Base-by-base conservation (phyloP, 2,113 vertebrate genomes). In the Miniopterus natalensis region DNA sequence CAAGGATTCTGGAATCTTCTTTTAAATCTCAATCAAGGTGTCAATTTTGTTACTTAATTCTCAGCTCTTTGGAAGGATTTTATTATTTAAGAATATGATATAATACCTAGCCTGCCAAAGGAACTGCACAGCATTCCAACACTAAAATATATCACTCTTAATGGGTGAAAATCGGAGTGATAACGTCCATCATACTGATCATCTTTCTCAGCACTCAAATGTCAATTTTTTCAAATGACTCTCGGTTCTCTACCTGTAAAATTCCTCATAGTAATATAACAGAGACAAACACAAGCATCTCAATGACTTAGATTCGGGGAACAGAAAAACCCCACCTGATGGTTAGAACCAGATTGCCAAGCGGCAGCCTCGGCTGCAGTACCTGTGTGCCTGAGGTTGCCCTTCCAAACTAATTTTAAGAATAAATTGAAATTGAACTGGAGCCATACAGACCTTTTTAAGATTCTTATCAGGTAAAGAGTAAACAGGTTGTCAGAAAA, bases 401-500 rank as follows among this genome's bases (percentile, higher is more conserved):
- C 75, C 77, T 68, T 91, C 0, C 0, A 95, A 97, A 97, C 57
- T 61, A 84, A 92, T 89, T 89, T 90, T 53, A 87, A 85, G 61
- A 96, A 90, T 77, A 75, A 92, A 84, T 73, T 89, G 75, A 88
- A 94, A 95, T 86, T 90, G 81, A 92, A 92, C 40, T 71, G 29
- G 53, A 93, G 81, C 81, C 86, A 93, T 47, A 83, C 86, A 94
- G 66, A 78, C 68, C 71, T 96, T 83, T 86, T 5, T 57, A 93
- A 89, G 92, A 93, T 84, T 95, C 66, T 15, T 74, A 71, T 66
- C 87, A 73, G 23, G 36, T 90, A 85, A 94, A 81, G 1, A 81
- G 63, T 88, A 95, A 90, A 96, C 81, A 88, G 31, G 66, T 83
- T 94, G 85, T 86, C 84, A 92, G 84, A 88, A 88, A 89, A 95